These are phyloP conservation scores for Hippocampus zosterae DNA, from an alignment of 2,113 vertebrate genomes.

Conservation along the genomic window DNA sequence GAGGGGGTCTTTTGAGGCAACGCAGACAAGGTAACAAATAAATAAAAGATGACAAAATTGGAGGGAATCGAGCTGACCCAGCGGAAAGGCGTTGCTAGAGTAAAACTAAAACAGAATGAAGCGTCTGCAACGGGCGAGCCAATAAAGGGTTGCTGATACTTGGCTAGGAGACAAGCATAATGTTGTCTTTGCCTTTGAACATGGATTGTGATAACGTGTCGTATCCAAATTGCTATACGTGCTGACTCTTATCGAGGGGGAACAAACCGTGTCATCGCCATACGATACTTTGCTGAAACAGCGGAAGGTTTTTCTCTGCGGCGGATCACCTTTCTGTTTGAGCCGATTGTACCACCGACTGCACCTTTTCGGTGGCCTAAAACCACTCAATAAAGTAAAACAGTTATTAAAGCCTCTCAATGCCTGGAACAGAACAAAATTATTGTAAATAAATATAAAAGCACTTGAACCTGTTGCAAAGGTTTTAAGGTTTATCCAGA, in stretches of 20 bases:
- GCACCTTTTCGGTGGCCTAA: no score
- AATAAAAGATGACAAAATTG: conserved; percentile 22
- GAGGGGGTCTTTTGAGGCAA: conserved; percentile 8
- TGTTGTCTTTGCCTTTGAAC: conserved; percentile 43
- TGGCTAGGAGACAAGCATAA: conserved; percentile 23
- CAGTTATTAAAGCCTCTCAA: no score
- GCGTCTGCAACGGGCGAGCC: conserved; percentile 35
- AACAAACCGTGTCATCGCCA: conserved; percentile 19
- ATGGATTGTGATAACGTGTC: conserved; percentile 22
- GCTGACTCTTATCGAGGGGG: conserved; percentile 27
- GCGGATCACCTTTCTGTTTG: not conserved
- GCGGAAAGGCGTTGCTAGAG: conserved; percentile 30
- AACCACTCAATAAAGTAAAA: no score
- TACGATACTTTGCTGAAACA: conserved; percentile 9
- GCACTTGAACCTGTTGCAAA: no score
- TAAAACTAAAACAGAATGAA: conserved; percentile 26
- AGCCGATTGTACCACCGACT: no score
- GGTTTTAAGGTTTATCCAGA: no score
- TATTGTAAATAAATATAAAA: no score
- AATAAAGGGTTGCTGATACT: conserved; percentile 30
- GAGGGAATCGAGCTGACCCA: conserved; percentile 1
- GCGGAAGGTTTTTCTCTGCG: not conserved
- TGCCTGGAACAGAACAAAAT: no score
- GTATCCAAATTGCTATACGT: conserved; percentile 21
- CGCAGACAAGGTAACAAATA: conserved; percentile 32